Evolutionary conservation across 2,888 invertebrate genomes (phyloP), one percentile per base, ranked within the genome.

Genomic region (Hypercompe scribonia): DNA sequence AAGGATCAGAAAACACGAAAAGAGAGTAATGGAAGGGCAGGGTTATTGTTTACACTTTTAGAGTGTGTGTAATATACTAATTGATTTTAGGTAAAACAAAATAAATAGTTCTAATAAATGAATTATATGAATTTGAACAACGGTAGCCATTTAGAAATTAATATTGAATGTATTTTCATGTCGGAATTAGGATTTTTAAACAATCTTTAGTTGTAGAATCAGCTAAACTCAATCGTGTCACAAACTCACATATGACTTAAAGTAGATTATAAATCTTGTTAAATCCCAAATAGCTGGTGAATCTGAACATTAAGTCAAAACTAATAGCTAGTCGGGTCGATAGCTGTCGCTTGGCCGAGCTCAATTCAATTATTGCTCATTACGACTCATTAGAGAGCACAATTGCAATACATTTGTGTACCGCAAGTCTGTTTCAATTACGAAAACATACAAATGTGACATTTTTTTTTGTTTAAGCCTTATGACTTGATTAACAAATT

Each of bases 351-450:
- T 68, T 64, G 68, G 68, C 31, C 73, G 78, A 63, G 63, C 76
- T 66, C 74, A 78, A 86, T 82, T 68, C 79, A 86, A 87, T 87
- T 84, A 86, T 54, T 36, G 4, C 71, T 81, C 73, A 86, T 85
- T 84, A 84, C 75, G 74, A 69, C 54, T 81, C 79, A 83, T 85
- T 84, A 81, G 76, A 61, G 78, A 65, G 50, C 28, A 50, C 42
- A 50, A 70, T 63, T 83, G 84, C 80, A 79, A 84, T 83, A 85
- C 64, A 64, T 65, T 69, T 70, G 65, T 65, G n/a, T 63, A n/a
- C 33, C 42, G 4, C 42, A 70, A 15, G 46, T 5, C 33, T 33
- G 36, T 50, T 61, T 31, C 28, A 2, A 31, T 7, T 31, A 31
- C 31, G 31, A 31, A 58, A 61, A 2, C 15, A 61, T 61, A 61